These are phyloP conservation scores for Sandelia bainsii DNA, from an alignment of 2,797 vertebrate species.

Conservation along the genomic window DNA sequence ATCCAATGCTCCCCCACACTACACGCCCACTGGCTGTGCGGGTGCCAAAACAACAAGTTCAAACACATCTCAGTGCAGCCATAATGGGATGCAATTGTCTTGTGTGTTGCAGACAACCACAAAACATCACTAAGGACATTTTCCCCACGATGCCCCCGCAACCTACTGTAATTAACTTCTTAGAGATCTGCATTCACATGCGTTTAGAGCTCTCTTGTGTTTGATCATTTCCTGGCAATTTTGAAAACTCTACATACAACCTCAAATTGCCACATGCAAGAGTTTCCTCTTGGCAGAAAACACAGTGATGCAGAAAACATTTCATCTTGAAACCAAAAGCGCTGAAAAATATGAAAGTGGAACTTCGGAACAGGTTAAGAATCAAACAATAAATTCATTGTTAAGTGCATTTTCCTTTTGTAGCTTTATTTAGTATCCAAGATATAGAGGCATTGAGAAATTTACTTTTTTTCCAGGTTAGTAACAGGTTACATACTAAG, in stretches of 20 bases:
- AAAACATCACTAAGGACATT: conserved; percentile 29
- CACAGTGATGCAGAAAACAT: conserved; percentile 16
- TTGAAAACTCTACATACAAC: conserved; percentile 28
- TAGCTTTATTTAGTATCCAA: background rate
- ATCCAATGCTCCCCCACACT: background rate
- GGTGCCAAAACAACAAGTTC: conserved; percentile 48
- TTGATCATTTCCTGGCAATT: conserved; percentile 56
- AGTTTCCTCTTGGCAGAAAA: conserved; percentile 53
- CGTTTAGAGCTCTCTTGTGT: conserved; percentile 10
- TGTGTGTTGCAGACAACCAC: conserved; percentile 10
- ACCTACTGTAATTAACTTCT: conserved; percentile 46
- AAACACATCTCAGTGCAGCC: conserved; percentile 42
- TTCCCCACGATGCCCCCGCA: conserved; percentile 53
- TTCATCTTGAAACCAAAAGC: too few species aligned
- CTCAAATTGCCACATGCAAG: conserved; percentile 46
- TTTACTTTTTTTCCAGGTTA: background rate
- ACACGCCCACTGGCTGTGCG: rapidly evolving
- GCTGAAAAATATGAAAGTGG: background rate
- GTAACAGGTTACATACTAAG: background rate
- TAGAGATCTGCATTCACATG: conserved; percentile 17
- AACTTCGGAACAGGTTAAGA: background rate
- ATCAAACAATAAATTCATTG: background rate
- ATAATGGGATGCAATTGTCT: conserved; percentile 17
- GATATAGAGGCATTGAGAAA: background rate
- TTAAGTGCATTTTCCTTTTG: background rate